Evolutionary conservation across 2,113 vertebrate species (phyloP), one percentile per base, ranked within the genome.

Genomic region (Nansenia antarctica): DNA sequence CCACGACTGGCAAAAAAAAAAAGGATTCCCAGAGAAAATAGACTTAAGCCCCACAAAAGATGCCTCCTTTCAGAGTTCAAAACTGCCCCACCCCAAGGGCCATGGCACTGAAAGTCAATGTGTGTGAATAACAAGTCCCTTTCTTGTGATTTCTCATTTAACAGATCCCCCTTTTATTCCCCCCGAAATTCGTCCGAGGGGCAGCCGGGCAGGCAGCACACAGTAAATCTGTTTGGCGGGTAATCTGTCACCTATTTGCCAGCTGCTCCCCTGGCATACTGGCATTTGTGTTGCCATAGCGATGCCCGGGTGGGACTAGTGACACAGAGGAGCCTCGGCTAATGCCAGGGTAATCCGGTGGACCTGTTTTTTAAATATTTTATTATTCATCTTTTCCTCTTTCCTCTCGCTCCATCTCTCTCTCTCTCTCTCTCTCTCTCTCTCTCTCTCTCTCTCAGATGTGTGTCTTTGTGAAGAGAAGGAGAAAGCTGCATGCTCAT

Each of bases 231-330:
- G 79, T 74, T 82, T 77, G 83, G 83, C 78, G 81, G 79, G 89
- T 81, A 67, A 80, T 37, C 83, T 24, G 77, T 91, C 90, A 81
- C 88, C 88, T 59, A 87, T 90, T 80, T 82, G 90, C 92, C 95
- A 95, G 93, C 93, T 95, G 95, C 93, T 91, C 81, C 76, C 77
- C 90, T 94, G 94, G 93, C 92, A 89, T 86, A 79, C 78, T 62
- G 3, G 68, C n/a, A 86, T 94, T 79, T 3, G 70, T 18, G 86
- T 94, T 79, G 39, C 91, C 89, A 94, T 92, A 88, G 90, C 66
- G 83, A 93, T 92, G 12, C 66, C 35, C 69, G 85, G 82, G 86
- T 88, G 83, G 86, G 82, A 49, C 81, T 85, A 74, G 72, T 76
- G 86, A 86, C 69, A 57, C 2, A 72, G 74, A 82, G 86, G 49